phyloP scores from a whole-genome alignment of 2,797 vertebrate species.

The Leptodactylus fallax region DNA sequence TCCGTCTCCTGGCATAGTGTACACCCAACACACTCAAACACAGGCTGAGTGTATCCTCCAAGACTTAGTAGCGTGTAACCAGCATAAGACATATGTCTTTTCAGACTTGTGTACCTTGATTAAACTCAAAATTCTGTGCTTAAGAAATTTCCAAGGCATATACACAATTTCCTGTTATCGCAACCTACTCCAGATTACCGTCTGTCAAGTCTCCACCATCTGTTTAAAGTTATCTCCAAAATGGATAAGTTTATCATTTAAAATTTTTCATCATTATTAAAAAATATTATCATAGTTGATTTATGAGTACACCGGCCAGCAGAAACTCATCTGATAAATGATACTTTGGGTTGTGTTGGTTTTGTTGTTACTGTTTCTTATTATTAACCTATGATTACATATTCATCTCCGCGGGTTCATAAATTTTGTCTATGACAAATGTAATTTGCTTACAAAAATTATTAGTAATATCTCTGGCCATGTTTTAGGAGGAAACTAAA shows the following conservation, averaged over 20 bases:
- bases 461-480: no score
- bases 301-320: background rate
- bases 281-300: background rate
- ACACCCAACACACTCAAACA: no score
- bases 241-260: background rate
- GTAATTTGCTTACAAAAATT: no score
- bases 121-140: slow-evolving; percentile 8
- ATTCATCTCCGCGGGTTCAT: no score
- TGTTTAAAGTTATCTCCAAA: slow-evolving; percentile 40
- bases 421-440: no score
- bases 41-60: no score
- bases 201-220: slow-evolving; percentile 49
- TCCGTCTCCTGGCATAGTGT: no score
- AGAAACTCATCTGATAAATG: background rate
- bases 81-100: slow-evolving; percentile 2
- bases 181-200: slow-evolving; percentile 34
- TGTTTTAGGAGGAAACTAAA: no score
- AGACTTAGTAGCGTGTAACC: no score
- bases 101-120: slow-evolving; percentile 11
- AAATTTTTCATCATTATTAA: background rate
- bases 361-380: background rate
- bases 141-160: slow-evolving; percentile 24
- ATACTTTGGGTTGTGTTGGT: background rate
- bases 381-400: no score
- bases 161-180: slow-evolving; percentile 29